Evolutionary conservation across 64 coral and sea anemone genomes (phyloP), one percentile per base, ranked within the genome.

Genomic region (Pachyseris speciosa): DNA sequence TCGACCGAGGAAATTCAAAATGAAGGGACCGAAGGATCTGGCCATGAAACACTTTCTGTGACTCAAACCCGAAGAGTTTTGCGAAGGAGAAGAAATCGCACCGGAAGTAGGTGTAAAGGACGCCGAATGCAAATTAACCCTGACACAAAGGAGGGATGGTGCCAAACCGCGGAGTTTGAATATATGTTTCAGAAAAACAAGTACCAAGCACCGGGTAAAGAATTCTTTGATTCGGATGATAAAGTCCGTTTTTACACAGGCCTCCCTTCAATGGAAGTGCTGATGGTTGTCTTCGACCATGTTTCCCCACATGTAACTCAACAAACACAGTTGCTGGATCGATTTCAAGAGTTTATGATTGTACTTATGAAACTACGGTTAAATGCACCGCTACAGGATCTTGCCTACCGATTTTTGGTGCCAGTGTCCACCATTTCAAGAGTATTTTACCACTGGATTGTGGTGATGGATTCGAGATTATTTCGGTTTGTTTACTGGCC

Each of bases 1-100:
- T 77, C 52, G 49, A 88, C 42, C 22, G 85, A 88, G 30, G 85
- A 17, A 88, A 75, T 22, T 29, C 52, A 10, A 78, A 52, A 88
- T 16, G 50, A 65, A 47, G 31, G 45, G 59, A 30, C 49, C 69
- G 34, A 72, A 8, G 67, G 84, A 59, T 28, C 52, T 85, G 71
- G 63, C 64, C 20, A 37, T 55, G 51, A 55, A 55, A 55, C 51
- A 19, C 16, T 55, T 55, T 55, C 51, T 55, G 51, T 55, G 17
- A 55, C 51, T 55, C 51, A 55, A 55, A 55, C 42, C n/a, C 34
- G 64, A 65, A 81, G 25, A 0, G 15, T 34, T 69, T 49, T 6
- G 59, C 20, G 88, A 91, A 67, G 88, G 67, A 28, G 60, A 58
- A 72, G 65, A 89, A 69, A 89, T 74, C 45, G 47, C 83, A 59